Conservation (phyloP, 2,113 vertebrate species). For the Pleuronectes platessa region DNA sequence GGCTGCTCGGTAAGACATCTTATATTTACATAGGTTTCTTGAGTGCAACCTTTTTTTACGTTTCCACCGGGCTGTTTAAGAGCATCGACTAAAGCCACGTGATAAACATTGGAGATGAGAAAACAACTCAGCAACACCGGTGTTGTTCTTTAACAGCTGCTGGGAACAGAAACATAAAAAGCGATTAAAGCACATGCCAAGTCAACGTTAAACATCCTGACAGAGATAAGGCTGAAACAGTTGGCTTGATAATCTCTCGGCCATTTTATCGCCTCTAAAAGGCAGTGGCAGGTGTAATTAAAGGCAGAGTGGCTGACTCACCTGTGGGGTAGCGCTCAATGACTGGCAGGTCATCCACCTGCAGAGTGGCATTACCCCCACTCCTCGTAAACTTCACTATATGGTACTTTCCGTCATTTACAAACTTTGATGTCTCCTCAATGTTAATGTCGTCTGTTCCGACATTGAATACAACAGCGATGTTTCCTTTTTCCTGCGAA, state of each 20-base stretch:
- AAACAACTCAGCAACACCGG: constrained; percentile 57
- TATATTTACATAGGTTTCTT: constrained; percentile 12
- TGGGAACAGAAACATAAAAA: constrained; percentile 69
- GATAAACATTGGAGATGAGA: constrained; percentile 35
- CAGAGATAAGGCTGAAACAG: constrained; percentile 45
- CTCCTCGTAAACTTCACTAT: constrained; percentile 98
- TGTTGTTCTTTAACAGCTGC: constrained; percentile 57
- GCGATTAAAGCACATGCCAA: constrained; percentile 78
- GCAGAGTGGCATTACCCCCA: constrained; percentile 98
- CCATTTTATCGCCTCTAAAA: constrained; percentile 38
- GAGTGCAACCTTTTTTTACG: constrained; percentile 9
- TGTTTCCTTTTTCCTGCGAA: constrained; percentile 93
- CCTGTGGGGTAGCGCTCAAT: constrained; percentile 99
- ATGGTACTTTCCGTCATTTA: constrained; percentile 99
- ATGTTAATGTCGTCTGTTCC: constrained; percentile 99
- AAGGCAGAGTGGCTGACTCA: constrained; percentile 80
- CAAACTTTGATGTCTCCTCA: constrained; percentile 96
- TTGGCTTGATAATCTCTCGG: constrained; percentile 23
- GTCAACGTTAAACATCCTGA: constrained; percentile 70
- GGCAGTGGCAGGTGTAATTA: constrained; percentile 23
- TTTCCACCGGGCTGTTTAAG: constrained; percentile 24
- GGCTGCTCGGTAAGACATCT: constrained; percentile 13
- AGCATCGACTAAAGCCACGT: constrained; percentile 22
- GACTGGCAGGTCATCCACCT: constrained; percentile 98
- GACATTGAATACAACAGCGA: constrained; percentile 98